Base-by-base conservation (phyloP, 2,797 vertebrate genomes). In the Pempheris klunzingeri region DNA sequence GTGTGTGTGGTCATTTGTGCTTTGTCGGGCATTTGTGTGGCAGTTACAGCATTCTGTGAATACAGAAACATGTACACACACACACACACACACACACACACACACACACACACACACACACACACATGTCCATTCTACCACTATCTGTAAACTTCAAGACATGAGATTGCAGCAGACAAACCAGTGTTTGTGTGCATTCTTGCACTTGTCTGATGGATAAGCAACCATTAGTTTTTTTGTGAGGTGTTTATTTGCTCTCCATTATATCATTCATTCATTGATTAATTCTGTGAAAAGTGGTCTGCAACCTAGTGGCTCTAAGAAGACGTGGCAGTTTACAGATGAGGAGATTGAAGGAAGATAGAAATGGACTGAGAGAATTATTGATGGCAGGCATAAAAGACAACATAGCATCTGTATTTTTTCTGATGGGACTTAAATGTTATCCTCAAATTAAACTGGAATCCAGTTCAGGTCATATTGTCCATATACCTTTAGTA, bases 1-100 rank as follows among this genome's bases (percentile, higher is more conserved):
- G 12, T 60, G 8, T 34, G 41, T 53, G 41, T 28, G 47, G 34
- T 73, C 24, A 64, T 50, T 63, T 75, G 75, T 62, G 70, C 62
- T 73, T 32, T 63, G 20, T 63, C 28, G 13, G 32, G 5, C 46
- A 52, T 72, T 62, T 44, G 30, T 53, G 57, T 67, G 11, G 43
- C 34, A 39, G 59, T 67, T 65, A 2, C 2, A 58, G 28, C 12
- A 5, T 18, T 54, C 7, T n/a, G 38, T 28, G 14, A 54, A 72
- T 18, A 44, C 36, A 69, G 2, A 30, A n/a, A 74, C 32, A 65
- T 20, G 20, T 12, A 71, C 26, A 61, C 4, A 65, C 26, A 65
- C 32, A 20, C 10, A 38, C 11, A 53, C 43, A 79, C 50, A 54
- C 38, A 43, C 14, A 36, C 41, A 24, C 26, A 30, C 72, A 66